phyloP scores from a whole-genome alignment of 1,140 invertebrate genomes.

The Drosophila trapezifrons region DNA sequence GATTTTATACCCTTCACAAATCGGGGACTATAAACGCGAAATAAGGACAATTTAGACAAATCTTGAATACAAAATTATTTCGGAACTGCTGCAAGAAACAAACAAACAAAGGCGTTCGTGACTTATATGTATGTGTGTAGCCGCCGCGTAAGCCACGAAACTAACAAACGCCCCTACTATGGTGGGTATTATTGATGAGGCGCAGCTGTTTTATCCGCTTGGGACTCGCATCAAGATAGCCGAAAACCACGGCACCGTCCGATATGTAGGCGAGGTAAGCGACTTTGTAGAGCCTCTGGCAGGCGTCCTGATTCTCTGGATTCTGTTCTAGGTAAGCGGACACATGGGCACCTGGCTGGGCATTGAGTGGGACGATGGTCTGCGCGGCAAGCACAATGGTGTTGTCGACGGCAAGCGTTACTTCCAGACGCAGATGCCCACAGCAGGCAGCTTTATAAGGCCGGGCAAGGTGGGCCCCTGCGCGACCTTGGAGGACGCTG shows the following conservation, averaged over 20 bases:
- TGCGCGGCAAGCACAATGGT: conserved; percentile 95
- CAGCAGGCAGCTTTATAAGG: conserved; percentile 94
- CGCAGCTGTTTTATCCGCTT: conserved; percentile 77
- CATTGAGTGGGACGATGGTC: conserved; percentile 96
- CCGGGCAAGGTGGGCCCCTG: conserved; percentile 91
- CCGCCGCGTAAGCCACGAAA: conserved; percentile 37
- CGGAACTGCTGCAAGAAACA: background rate
- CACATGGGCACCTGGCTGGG: conserved; percentile 91
- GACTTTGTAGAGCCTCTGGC: background rate
- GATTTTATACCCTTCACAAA: background rate
- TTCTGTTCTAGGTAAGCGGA: conserved; percentile 84
- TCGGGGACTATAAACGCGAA: background rate
- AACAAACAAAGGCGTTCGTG: conserved; percentile 20
- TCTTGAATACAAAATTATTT: background rate
- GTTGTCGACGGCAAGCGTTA: conserved; percentile 91
- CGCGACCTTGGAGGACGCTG: conserved; percentile 89
- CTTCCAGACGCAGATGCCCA: conserved; percentile 90
- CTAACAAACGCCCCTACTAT: conserved; percentile 53
- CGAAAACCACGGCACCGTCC: conserved; percentile 84
- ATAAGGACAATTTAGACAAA: background rate
- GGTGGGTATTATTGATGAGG: conserved; percentile 82
- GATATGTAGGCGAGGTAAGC: conserved; percentile 84
- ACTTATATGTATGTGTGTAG: conserved; percentile 30
- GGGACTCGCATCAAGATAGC: conserved; percentile 79
- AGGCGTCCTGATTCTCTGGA: background rate